Evolutionary conservation across 2,888 invertebrate genomes (phyloP), one percentile per base, ranked within the genome.

Genomic region (Lycocerus yunnanus): DNA sequence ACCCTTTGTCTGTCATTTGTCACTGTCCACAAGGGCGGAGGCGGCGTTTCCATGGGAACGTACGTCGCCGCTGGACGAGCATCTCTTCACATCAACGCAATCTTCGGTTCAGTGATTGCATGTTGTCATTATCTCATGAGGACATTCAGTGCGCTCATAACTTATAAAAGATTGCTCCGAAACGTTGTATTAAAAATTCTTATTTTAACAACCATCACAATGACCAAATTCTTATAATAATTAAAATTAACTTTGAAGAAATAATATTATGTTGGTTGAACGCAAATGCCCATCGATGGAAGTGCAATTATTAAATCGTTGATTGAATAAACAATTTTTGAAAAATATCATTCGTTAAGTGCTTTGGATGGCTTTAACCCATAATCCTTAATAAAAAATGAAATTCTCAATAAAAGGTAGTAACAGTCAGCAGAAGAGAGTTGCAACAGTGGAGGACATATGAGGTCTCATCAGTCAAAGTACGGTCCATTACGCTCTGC

Each of bases 1-100:
- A 86, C 86, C 86, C 86, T 86, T 86, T 86, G 86, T 86, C 86
- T 85, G 86, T 86, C 87, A 87, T 87, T 87, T 87, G 87, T 87
- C 87, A 87, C 84, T 86, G 87, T 87, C 86, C 86, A 80, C 82
- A 69, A 72, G 81, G 81, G 79, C 81, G 84, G 83, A 83, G 85
- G 86, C 84, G 83, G 84, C 84, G 85, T 84, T 83, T 83, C 82
- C 84, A 85, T 85, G 84, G 85, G 78, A 83, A 85, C 86, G 82
- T 80, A 82, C 72, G 79, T 74, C 68, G 72, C 76, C 75, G 77
- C 71, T 69, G 76, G 76, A 75, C 73, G 69, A 72, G 61, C 75
- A 73, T 71, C 75, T 74, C 76, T 69, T 74, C 76, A 73, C 69
- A 76, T 76, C 76, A 73, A 73, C 73, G 59, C 66, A 73, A 66